Conservation (phyloP, 2,888 invertebrate species). For the Agrochola lychnidis region DNA sequence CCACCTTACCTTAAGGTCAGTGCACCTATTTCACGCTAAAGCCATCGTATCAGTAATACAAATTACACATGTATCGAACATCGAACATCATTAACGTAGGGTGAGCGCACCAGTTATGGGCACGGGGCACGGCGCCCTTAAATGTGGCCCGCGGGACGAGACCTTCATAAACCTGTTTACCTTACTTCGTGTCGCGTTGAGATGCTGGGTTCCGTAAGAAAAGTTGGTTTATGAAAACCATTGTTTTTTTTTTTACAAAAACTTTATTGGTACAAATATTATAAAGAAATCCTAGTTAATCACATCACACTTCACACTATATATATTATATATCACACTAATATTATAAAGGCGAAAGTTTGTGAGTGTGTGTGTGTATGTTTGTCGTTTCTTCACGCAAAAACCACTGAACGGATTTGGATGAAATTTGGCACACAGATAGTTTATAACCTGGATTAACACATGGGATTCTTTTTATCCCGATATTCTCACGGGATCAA, state of each 20-base stretch:
- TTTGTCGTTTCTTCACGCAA: too few relatives aligned
- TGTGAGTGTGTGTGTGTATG: too few relatives aligned
- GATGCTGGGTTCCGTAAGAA: constrained; percentile 64
- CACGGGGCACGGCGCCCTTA: constrained; percentile 64
- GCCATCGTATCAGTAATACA: constrained; percentile 44
- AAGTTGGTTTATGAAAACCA: constrained; percentile 34
- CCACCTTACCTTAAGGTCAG: background rate
- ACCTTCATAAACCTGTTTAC: constrained; percentile 79
- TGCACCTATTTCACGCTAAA: constrained; percentile 19
- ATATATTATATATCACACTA: too few relatives aligned
- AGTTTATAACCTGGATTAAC: too few relatives aligned
- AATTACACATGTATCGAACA: constrained; percentile 62
- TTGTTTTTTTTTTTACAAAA: background rate
- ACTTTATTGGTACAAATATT: too few relatives aligned
- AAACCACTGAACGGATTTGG: too few relatives aligned
- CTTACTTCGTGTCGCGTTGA: constrained; percentile 71
- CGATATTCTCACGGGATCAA: too few relatives aligned
- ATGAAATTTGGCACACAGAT: too few relatives aligned
- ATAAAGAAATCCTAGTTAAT: too few relatives aligned
- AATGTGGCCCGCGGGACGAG: constrained; percentile 70
- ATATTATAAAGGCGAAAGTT: too few relatives aligned
- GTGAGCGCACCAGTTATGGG: constrained; percentile 65
- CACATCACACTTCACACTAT: too few relatives aligned
- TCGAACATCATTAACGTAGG: constrained; percentile 69
- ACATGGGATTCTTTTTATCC: too few relatives aligned